These are phyloP conservation scores for Aricia artaxerxes DNA, from an alignment of 2,888 invertebrate genomes.

Conservation along the genomic window DNA sequence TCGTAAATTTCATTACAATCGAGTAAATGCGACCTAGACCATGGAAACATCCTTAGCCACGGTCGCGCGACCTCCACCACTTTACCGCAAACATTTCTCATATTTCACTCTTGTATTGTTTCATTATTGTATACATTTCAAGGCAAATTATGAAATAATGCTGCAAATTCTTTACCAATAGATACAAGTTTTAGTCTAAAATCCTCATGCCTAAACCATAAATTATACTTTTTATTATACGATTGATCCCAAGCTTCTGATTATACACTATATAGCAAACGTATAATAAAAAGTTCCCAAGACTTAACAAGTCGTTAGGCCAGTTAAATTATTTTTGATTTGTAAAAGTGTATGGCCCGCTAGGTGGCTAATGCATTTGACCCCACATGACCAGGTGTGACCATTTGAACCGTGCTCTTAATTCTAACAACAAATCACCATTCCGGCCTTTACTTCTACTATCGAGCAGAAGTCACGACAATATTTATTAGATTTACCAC, in stretches of 20 bases:
- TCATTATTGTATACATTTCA: slow-evolving; percentile 25
- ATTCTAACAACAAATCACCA: slow-evolving; percentile 72
- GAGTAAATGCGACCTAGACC: slow-evolving; percentile 41
- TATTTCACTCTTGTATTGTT: slow-evolving; percentile 44
- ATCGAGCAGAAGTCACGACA: slow-evolving; percentile 75
- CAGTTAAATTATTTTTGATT: slow-evolving; percentile 25
- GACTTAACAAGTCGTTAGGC: slow-evolving; percentile 17
- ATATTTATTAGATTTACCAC: slow-evolving; percentile 70
- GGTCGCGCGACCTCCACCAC: slow-evolving; percentile 15
- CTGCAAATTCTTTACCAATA: neutral
- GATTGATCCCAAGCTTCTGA: neutral
- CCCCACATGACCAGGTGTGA: slow-evolving; percentile 70
- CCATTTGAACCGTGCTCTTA: slow-evolving; percentile 73
- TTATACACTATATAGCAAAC: slow-evolving; percentile 6
- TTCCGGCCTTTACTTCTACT: slow-evolving; percentile 67
- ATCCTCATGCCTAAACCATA: too few relatives aligned
- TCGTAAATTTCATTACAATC: neutral
- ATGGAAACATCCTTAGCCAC: slow-evolving; percentile 36
- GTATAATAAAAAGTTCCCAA: slow-evolving; percentile 9
- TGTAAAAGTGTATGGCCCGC: slow-evolving; percentile 57
- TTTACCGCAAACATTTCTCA: slow-evolving; percentile 49
- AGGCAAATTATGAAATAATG: slow-evolving; percentile 12
- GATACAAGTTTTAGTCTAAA: neutral
- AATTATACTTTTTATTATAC: neutral
- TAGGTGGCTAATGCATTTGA: slow-evolving; percentile 79